Conservation (phyloP, 2,797 vertebrate genomes). For the Megaceryle alcyon region DNA sequence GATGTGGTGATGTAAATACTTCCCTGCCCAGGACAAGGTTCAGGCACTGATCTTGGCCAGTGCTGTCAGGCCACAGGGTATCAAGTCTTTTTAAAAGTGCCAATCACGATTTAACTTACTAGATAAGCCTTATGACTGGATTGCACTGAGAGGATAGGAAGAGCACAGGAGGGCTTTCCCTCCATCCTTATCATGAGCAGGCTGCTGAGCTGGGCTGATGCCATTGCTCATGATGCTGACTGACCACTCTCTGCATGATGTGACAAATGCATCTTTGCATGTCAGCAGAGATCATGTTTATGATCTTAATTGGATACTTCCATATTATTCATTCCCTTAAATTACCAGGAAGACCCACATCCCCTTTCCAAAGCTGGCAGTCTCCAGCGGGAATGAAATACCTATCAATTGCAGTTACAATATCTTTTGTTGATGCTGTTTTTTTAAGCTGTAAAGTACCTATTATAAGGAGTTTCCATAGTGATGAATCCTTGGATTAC, state of each 20-base stretch:
- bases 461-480: slow-evolving; percentile 78
- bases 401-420: neutral
- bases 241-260: fast-evolving
- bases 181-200: neutral
- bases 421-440: slow-evolving; percentile 33
- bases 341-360: neutral
- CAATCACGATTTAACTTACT: neutral
- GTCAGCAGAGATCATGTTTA: neutral
- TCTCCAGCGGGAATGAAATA: neutral
- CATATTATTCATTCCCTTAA: neutral
- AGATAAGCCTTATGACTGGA: neutral
- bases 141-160: neutral
- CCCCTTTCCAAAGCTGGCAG: neutral
- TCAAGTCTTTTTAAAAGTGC: neutral
- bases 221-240: neutral
- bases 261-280: fast-evolving
- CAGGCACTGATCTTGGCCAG: neutral
- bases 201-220: neutral
- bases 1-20: neutral
- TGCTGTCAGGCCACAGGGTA: neutral
- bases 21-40: neutral
- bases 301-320: neutral
- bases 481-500: slow-evolving; percentile 67
- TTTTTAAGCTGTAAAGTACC: slow-evolving; percentile 65
- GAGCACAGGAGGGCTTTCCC: neutral